Base-by-base conservation (phyloP, 2,888 invertebrate species). In the Parnassius smintheus region DNA sequence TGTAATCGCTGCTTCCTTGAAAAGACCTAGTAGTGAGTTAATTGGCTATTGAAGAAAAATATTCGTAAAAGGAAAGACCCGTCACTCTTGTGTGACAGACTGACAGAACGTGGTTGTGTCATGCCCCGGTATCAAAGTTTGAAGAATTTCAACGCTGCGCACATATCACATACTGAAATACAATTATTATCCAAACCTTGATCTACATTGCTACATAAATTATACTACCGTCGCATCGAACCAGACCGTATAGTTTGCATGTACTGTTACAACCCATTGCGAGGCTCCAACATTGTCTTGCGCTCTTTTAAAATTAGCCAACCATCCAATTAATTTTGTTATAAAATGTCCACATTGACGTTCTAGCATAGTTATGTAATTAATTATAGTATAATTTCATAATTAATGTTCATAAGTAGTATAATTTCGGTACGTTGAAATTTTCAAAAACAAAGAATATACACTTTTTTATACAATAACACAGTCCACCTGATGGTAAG, bases 121-220 rank as follows among this genome's bases (percentile, higher is more conserved):
- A 35, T 35, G 7, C 35, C 35, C 35, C 35, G 35, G 1, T 35
- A 4, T 35, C 35, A 35, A 25, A 25, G 7, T 25, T 3, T 25
- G 0, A 25, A 25, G 25, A 25, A 25, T 25, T 25, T 25, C 25
- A 3, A 25, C 25, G 25, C 4, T 25, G 25, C 4, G 25, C 25
- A 25, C 25, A 25, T 25, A 25, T 25, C 25, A 25, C 25, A 25
- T 13, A 45, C n/a, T n/a, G n/a, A n/a, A n/a, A n/a, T n/a, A n/a
- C n/a, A n/a, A n/a, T n/a, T n/a, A 46, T 41, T 46, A 48, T 57
- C 46, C 41, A 35, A 62, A 53, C 57, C 62, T 57, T 62, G 56
- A 53, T 61, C 62, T 42, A 62, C n/a, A 52, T 56, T 52, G 11
- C 46, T 12, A 49, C n/a, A 48, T 18, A 48, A 52, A 42, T 52